A percentile compares a stretch with the other conserved stretches of the same genome.
Conservation (phyloP, 1,140 invertebrate species). For the Meloidogyne floridensis region DNA sequence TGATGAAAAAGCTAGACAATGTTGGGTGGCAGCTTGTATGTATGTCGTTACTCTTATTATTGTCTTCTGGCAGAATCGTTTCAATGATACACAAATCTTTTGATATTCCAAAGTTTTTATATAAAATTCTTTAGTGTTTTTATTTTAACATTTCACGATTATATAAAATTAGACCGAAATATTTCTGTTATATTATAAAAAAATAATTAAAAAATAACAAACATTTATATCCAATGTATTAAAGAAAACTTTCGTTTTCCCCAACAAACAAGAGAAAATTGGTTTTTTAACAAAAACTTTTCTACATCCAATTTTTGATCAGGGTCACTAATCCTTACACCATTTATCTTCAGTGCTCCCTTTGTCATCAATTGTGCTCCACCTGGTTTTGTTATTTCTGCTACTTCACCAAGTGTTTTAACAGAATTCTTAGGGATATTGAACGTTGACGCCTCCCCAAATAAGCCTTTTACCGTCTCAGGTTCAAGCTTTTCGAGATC, state of each 20-base stretch:
- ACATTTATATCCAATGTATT: slow-evolving; percentile 43
- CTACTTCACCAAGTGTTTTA: slow-evolving; percentile 50
- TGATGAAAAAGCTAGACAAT: slow-evolving; percentile 61
- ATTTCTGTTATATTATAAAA: not conserved
- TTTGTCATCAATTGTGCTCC: slow-evolving; percentile 46
- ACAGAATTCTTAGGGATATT: slow-evolving; percentile 31
- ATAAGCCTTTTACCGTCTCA: slow-evolving; percentile 40
- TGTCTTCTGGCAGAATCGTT: slow-evolving; percentile 65
- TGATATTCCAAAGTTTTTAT: slow-evolving; percentile 35
- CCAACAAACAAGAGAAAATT: slow-evolving; percentile 51
- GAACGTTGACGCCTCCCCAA: slow-evolving; percentile 42
- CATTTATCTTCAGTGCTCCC: slow-evolving; percentile 56
- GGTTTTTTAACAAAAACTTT: slow-evolving; percentile 36
- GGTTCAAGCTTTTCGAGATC: slow-evolving; percentile 40
- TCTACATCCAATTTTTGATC: slow-evolving; percentile 25
- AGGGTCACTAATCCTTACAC: slow-evolving; percentile 46
- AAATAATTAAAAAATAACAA: slow-evolving; percentile 13
- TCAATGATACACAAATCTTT: slow-evolving; percentile 53
- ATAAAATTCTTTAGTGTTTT: slow-evolving; percentile 7
- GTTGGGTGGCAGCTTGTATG: slow-evolving; percentile 66
- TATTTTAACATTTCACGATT: not conserved
- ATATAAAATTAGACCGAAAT: not conserved
- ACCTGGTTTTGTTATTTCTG: slow-evolving; percentile 39
- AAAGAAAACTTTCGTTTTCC: slow-evolving; percentile 54
- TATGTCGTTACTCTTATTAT: slow-evolving; percentile 61